Percentiles rank a stretch among this genome's conserved stretches.
Conservation (phyloP, 2,888 invertebrate genomes). For the Miltochrista miniata region DNA sequence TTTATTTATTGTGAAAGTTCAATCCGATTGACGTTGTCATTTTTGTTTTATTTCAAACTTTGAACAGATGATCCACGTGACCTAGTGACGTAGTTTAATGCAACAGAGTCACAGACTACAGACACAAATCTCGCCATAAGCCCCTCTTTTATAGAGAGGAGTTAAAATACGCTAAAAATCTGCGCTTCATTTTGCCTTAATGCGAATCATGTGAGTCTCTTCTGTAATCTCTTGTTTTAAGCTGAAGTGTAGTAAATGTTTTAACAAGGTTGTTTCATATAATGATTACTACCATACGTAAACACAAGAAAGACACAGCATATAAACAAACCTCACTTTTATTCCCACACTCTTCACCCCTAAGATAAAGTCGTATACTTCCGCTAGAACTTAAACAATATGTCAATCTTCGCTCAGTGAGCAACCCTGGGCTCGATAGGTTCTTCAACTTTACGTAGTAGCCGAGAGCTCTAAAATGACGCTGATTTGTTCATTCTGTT, state of each 20-base stretch:
- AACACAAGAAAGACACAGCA: conserved; percentile 8
- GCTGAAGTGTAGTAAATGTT: not conserved
- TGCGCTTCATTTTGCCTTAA: too few relatives aligned
- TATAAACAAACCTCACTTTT: conserved; percentile 18
- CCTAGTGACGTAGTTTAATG: too few relatives aligned
- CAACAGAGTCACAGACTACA: too few relatives aligned
- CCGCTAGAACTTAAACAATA: conserved; percentile 50
- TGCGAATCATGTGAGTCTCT: too few relatives aligned
- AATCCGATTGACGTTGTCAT: too few relatives aligned
- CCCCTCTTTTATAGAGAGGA: too few relatives aligned
- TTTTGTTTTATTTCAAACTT: too few relatives aligned
- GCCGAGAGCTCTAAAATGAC: conserved; percentile 36
- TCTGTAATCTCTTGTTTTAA: not conserved
- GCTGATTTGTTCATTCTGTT: conserved; percentile 14
- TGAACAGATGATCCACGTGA: too few relatives aligned
- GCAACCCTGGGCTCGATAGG: conserved; percentile 24
- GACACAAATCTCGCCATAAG: too few relatives aligned
- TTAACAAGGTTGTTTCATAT: not conserved
- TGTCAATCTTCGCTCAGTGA: conserved; percentile 50
- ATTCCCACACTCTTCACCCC: conserved; percentile 35
- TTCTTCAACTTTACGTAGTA: conserved; percentile 31
- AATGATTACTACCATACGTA: not conserved
- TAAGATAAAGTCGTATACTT: conserved; percentile 40
- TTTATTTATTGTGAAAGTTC: too few relatives aligned
- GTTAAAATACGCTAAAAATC: too few relatives aligned